Evolutionary conservation across 2,113 vertebrate genomes (phyloP), one percentile per base, ranked within the genome.

Genomic region (Ploceus nigricollis): DNA sequence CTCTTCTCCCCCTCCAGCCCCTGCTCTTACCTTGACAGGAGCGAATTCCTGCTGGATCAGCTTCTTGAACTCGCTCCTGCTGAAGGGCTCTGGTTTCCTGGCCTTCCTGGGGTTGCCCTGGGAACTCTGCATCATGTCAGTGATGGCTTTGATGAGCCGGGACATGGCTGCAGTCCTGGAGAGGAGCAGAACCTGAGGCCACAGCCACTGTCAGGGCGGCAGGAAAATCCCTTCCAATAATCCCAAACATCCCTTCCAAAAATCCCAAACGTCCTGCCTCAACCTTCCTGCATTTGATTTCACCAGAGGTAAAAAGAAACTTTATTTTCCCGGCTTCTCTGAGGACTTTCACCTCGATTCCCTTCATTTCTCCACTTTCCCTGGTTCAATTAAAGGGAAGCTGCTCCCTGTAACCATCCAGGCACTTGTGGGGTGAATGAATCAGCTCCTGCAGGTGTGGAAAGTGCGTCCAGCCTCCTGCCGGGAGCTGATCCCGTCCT

Each of bases 1-100:
- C 10, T 6, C 50, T 11, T 11, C 15, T 4, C 33, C 18, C 14
- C 11, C 51, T 47, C 3, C 0, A 44, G 11, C 21, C n/a, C 5
- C 0, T 1, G 10, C 15, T 14, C 5, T 48, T 25, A 94, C 96
- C 96, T 96, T 96, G 73, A 68, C 94, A 16, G 96, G 96, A 64
- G 78, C 50, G 18, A 94, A 92, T 23, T 97, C 96, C 91, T 97
- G 93, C 87, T 96, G 96, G 69, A 96, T 91, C 81, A 97, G 84
- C 89, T 87, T 96, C 84, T 95, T 96, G 91, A 97, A 96, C 61
- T 97, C 96, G 1, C 94, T 91, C 71, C 95, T 91, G 4, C 84
- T 91, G 89, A 96, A 95, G 1, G 78, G 2, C 39, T 95, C 95
- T 0, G 94, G 15, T 4, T 85, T 91, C 65, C 30, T 89, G 17